phyloP scores from a whole-genome alignment of 2,797 vertebrate species.

The Rhinogobio ventralis region DNA sequence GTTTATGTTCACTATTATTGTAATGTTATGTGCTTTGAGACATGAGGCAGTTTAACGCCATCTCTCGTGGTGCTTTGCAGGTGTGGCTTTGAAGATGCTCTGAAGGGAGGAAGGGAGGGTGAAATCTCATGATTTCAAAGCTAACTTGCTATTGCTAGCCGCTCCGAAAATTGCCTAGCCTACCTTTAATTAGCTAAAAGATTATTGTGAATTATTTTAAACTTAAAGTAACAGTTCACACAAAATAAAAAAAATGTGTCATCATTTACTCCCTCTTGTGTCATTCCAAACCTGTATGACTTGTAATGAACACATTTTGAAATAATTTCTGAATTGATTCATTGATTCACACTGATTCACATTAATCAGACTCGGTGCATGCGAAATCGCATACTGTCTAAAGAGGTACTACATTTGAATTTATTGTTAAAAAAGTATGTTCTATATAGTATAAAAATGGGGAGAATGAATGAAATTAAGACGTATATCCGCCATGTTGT shows the following conservation, averaged over 20 bases:
- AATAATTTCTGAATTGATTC: neutral
- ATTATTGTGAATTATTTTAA: neutral
- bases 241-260: neutral
- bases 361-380: neutral
- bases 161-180: too few species aligned
- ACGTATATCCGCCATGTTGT: neutral
- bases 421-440: neutral
- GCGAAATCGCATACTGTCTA: neutral
- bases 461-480: neutral
- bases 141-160: too few species aligned
- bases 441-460: neutral
- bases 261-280: neutral
- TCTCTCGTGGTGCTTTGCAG: too few species aligned
- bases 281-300: too few species aligned
- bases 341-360: neutral
- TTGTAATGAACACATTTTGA: neutral
- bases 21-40: too few species aligned
- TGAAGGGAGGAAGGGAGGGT: too few species aligned
- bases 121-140: too few species aligned
- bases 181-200: neutral
- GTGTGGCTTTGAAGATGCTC: too few species aligned
- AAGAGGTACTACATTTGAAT: neutral
- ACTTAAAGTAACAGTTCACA: neutral
- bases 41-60: too few species aligned
- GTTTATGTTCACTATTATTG: too few species aligned